Base-by-base conservation (phyloP, 2,113 vertebrate species). In the Polyodon spathula region DNA sequence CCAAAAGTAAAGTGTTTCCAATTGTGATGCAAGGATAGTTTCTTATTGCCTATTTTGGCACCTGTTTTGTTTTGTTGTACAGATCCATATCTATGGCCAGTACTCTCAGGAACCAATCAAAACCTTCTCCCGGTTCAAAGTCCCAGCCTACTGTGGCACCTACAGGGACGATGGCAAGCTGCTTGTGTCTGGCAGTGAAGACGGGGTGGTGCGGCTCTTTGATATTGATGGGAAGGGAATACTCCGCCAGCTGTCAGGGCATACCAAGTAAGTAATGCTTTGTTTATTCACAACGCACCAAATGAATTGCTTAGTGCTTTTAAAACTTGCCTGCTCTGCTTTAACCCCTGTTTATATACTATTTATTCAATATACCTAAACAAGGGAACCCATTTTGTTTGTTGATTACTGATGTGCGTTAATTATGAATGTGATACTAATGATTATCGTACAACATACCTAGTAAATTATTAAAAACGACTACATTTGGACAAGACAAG, bases 31-130 rank as follows among this genome's bases (percentile, higher is more conserved):
- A 9, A 40, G 37, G 9, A 40, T 12, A 40, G 12, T 8, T 40
- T 27, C 12, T 57, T 14, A 40, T 50, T 53, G n/a, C 8, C 53
- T 17, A 8, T 14, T 15, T 42, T 16, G n/a, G 9, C 10, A 37
- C 11, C 8, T 37, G 44, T 41, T 43, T 15, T 43, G 5, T 59
- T 14, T 50, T 15, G 12, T 10, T 59, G 41, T 39, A 37, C 73
- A 99, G 96, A 81, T 99, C 71, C 94, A 99, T 65, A 77, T 99
- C 61, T 99, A 99, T 5, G 92, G 93, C 1, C 88, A 83, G 0
- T 93, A 93, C 61, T 95, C 96, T 10, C 93, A 92, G 70, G 93
- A 97, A 67, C 95, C 96, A 4, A 65, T 95, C 61, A 94, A 91
- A 77, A 86, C 89, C 0, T 99, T 95, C 71, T 93, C 90, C 1